phyloP scores from a whole-genome alignment of 2,888 invertebrate genomes.

The Liopterus haemorrhoidalis region DNA sequence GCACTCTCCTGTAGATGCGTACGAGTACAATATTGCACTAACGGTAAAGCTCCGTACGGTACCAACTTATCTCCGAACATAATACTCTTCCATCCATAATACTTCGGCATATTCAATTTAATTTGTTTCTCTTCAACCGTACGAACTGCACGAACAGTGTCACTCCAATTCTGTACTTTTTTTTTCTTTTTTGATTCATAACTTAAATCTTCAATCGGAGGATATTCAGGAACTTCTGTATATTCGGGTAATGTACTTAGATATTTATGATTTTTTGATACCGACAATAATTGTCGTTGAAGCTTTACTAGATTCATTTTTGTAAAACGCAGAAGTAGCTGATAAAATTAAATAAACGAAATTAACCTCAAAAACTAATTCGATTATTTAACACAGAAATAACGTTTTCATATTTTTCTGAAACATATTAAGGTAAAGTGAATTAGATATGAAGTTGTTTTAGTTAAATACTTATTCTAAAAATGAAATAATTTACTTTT shows the following conservation, averaged over 20 bases:
- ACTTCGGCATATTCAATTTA: conserved; percentile 74
- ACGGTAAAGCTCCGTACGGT: conserved; percentile 63
- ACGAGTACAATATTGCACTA: conserved; percentile 71
- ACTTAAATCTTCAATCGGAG: conserved; percentile 59
- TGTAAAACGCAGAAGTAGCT: too few relatives aligned
- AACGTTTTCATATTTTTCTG: too few relatives aligned
- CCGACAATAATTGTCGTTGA: conserved; percentile 14
- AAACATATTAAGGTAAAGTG: too few relatives aligned
- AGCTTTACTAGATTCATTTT: conserved; percentile 18
- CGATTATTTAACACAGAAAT: too few relatives aligned
- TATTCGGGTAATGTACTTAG: conserved; percentile 37
- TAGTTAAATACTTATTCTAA: too few relatives aligned
- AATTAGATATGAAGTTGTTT: too few relatives aligned
- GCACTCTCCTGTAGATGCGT: conserved; percentile 67
- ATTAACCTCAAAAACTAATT: too few relatives aligned
- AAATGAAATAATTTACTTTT: too few relatives aligned
- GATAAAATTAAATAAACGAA: too few relatives aligned
- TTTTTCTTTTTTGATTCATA: conserved; percentile 48
- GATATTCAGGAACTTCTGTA: conserved; percentile 48
- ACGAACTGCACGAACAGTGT: conserved; percentile 56
- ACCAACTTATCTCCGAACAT: conserved; percentile 55
- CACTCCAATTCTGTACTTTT: conserved; percentile 47
- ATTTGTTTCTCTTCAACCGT: conserved; percentile 82
- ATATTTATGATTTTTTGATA: conserved; percentile 10
- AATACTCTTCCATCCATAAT: conserved; percentile 68